Evolutionary conservation across 2,797 vertebrate genomes (phyloP), one percentile per base, ranked within the genome.

Genomic region (Xerus rutilus): DNA sequence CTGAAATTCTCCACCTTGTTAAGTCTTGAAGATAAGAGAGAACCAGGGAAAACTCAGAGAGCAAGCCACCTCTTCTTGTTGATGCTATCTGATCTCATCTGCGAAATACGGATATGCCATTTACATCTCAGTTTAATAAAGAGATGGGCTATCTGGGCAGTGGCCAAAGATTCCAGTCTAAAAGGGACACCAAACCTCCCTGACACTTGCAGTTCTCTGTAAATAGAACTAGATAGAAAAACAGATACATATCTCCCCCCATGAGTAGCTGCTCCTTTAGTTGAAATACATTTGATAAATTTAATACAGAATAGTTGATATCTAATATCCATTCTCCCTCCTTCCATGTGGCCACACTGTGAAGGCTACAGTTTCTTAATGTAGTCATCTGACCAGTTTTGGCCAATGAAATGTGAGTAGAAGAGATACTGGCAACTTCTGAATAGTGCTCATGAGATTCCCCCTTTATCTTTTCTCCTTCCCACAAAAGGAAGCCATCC

Each of bases 171-270:
- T 54, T 77, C 21, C n/a, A 32, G 14, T 52, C 73, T 73, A 28
- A 67, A 91, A 72, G 30, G 39, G 23, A 88, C 45, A 69, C 20
- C n/a, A 64, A 79, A 64, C n/a, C 43, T 92, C 64, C n/a, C 28
- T 74, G 72, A 69, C 5, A 28, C 70, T 76, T 69, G 64, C 86
- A 87, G 47, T 25, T 90, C 35, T 92, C 81, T 84, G 47, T 57
- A 77, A 95, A 78, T 35, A 86, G 18, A 85, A 52, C 35, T 28
- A 84, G 74, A 78, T 6, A 57, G 82, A 94, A 95, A 57, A 10
- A 13, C 2, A 81, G 35, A 10, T 47, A 28, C 14, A 12, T 39
- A 81, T 54, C 11, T 54, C 39, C 62, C 67, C 47, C 35, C 59
- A 23, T 79, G 35, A 89, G 67, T 11, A 78, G 15, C 28, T 62